These are phyloP conservation scores for Coleophora deauratella DNA, from an alignment of 2,888 invertebrate genomes.

Conservation along the genomic window DNA sequence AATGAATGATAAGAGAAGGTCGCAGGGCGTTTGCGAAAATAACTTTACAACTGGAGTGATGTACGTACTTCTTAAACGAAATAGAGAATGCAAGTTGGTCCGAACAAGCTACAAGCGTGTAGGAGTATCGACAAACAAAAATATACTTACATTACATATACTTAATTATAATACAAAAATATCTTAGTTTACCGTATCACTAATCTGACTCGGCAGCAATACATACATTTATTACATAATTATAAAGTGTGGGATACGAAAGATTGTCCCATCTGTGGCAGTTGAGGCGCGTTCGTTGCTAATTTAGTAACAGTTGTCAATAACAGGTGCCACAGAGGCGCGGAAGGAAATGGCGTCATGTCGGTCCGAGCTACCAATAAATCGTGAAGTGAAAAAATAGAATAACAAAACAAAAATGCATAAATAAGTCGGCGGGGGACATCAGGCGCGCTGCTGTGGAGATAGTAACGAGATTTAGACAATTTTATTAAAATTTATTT, in stretches of 20 bases:
- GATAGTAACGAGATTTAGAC: no score
- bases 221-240: conserved; percentile 9
- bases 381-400: conserved; percentile 26
- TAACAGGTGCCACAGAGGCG: not conserved
- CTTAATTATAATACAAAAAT: conserved; percentile 17
- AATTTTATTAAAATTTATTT: no score
- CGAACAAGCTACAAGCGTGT: conserved; percentile 11
- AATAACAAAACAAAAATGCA: conserved; percentile 44
- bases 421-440: conserved; percentile 28
- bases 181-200: conserved; percentile 10
- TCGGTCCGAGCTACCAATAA: not conserved
- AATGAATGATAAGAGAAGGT: not conserved
- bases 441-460: conserved; percentile 15
- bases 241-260: conserved; percentile 1
- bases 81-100: conserved; percentile 6
- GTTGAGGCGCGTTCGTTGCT: conserved; percentile 29
- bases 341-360: not conserved
- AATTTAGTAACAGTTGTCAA: conserved; percentile 32
- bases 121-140: conserved; percentile 8
- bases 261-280: not conserved
- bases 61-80: not conserved
- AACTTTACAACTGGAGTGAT: no score
- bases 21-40: no score
- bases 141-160: conserved; percentile 10
- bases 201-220: conserved; percentile 17